phyloP scores from a whole-genome alignment of 2,113 vertebrate species.

The Phoenicopterus ruber region DNA sequence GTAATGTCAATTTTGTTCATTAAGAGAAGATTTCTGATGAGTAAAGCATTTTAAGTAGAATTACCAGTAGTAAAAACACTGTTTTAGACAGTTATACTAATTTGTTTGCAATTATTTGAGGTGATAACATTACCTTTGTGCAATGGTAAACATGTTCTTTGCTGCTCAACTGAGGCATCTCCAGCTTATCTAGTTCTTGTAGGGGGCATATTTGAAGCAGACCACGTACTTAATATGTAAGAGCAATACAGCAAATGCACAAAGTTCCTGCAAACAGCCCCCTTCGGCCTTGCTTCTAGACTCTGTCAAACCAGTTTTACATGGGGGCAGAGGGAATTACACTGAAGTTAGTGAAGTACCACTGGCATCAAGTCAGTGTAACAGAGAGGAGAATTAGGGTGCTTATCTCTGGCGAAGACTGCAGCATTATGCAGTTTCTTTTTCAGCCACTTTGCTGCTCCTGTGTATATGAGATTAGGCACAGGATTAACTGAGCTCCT shows the following conservation, averaged over 20 bases:
- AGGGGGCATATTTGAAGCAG: background rate
- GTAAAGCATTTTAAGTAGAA: background rate
- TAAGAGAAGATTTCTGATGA: background rate
- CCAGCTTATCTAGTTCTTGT: background rate
- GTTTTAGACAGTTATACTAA: background rate
- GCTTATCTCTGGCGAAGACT: background rate
- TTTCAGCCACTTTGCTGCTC: background rate
- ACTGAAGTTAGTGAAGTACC: background rate
- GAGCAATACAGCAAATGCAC: background rate
- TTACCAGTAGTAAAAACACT: background rate
- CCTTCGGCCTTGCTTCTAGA: background rate
- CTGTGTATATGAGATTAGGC: background rate
- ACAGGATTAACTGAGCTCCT: background rate
- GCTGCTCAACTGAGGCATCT: background rate
- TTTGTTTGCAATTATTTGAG: background rate
- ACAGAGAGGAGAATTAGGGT: background rate
- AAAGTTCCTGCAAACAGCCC: background rate
- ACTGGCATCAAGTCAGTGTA: background rate
- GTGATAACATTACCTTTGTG: background rate
- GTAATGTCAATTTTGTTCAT: background rate
- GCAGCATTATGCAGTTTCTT: background rate
- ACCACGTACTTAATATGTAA: background rate
- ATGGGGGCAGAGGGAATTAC: background rate
- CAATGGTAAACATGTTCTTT: background rate
- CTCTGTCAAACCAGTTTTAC: background rate